Evolutionary conservation across 30 jellyfish, hydroid and myxozoan genomes (phyloP), one percentile per base, ranked within the genome.

Genomic region (Clytia hemisphaerica): DNA sequence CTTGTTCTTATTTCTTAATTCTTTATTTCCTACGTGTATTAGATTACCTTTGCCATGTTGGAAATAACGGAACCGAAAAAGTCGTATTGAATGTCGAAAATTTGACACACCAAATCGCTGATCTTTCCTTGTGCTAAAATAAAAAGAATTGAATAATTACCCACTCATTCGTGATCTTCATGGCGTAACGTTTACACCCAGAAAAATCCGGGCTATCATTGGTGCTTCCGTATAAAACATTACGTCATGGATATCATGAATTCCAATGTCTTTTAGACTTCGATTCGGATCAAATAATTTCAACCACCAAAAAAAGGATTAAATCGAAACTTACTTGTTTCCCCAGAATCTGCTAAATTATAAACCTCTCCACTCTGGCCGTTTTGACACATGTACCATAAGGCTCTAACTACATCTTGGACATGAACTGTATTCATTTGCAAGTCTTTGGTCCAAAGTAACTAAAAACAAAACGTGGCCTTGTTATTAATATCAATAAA

Each of bases 401-500:
- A 50, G 15, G 98, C 98, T 33, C 82, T 82, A 1, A 83, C 93
- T 30, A 77, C 95, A 82, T 90, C 98, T 30, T 46, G 29, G 19
- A 77, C 98, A 72, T 90, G 88, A 14, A 90, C 95, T 15, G 98
- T 90, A 48, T 73, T 90, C 95, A 82, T 90, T 49, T 44, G 59
- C 22, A 90, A 78, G 46, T 81, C 95, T 71, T 90, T 82, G n/a
- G 92, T 73, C 98, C 98, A 90, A 12, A 90, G 81, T 21, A 90
- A 22, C 88, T 75, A 61, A 16, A 60, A 9, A 60, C 12, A n/a
- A n/a, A n/a, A n/a, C n/a, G n/a, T n/a, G n/a, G n/a, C n/a, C n/a
- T n/a, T n/a, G n/a, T n/a, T n/a, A n/a, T n/a, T n/a, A n/a, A n/a
- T n/a, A n/a, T n/a, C n/a, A n/a, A n/a, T n/a, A n/a, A n/a, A n/a